phyloP scores from a whole-genome alignment of 1,140 invertebrate species.

The Caenorhabditis remanei region DNA sequence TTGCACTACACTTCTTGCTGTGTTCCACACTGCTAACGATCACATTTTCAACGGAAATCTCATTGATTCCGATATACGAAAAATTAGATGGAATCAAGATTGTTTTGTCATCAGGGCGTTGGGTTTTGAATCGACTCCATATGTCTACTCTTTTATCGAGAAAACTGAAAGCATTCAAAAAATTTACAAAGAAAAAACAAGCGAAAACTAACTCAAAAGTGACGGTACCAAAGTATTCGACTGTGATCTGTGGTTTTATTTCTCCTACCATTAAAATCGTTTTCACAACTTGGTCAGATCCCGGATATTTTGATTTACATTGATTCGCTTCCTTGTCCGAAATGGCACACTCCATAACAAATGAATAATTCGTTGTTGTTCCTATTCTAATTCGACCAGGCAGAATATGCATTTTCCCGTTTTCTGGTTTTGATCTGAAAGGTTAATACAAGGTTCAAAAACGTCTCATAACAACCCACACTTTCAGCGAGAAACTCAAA shows the following conservation, averaged over 20 bases:
- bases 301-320: not conserved
- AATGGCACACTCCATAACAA: not conserved
- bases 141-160: not conserved
- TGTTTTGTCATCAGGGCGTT: not conserved
- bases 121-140: not conserved
- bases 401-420: not conserved
- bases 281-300: no score
- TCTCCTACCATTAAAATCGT: no score
- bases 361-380: not conserved
- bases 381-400: not conserved
- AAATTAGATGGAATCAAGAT: not conserved
- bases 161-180: no score
- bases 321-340: not conserved
- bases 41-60: not conserved
- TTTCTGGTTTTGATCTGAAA: not conserved
- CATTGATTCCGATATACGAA: not conserved
- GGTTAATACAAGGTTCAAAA: not conserved
- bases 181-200: no score
- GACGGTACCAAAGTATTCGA: not conserved
- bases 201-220: not conserved
- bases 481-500: not conserved
- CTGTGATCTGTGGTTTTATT: not conserved
- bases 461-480: not conserved
- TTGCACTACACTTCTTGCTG: not conserved
- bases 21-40: conserved; percentile 14